phyloP scores from a whole-genome alignment of 2,888 invertebrate species.

The Zeuzera pyrina region DNA sequence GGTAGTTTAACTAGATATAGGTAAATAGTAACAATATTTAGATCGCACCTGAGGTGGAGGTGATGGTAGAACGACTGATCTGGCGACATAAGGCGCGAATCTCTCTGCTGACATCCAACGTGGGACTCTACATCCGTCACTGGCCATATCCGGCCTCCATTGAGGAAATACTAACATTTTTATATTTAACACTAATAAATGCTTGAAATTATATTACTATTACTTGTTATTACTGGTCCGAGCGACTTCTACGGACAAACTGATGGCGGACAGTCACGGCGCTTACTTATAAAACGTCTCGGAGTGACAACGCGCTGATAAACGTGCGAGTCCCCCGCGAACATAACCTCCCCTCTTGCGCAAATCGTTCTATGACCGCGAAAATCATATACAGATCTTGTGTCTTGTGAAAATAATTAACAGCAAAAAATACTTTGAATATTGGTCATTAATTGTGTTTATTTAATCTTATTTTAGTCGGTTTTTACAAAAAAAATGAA shows the following conservation, averaged over 20 bases:
- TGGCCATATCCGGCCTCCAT: constrained; percentile 47
- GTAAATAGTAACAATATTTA: too few species aligned
- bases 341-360: constrained; percentile 23
- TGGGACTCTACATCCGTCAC: constrained; percentile 47
- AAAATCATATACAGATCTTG: too few species aligned
- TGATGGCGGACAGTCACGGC: constrained; percentile 43
- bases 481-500: neutral
- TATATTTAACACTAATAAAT: constrained; percentile 21
- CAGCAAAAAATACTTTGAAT: too few species aligned
- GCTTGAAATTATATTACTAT: constrained; percentile 5
- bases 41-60: constrained; percentile 50
- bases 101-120: constrained; percentile 60
- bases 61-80: constrained; percentile 38
- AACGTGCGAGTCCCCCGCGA: constrained; percentile 62
- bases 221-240: constrained; percentile 33
- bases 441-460: too few species aligned
- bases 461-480: too few species aligned
- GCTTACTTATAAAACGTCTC: constrained; percentile 66
- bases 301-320: constrained; percentile 57
- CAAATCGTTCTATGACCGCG: too few species aligned
- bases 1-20: too few species aligned
- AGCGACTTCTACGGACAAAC: constrained; percentile 42
- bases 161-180: constrained; percentile 65
- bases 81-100: constrained; percentile 58
- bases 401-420: too few species aligned